Conservation (phyloP, 1,140 invertebrate species). For the Atta cephalotes region DNA sequence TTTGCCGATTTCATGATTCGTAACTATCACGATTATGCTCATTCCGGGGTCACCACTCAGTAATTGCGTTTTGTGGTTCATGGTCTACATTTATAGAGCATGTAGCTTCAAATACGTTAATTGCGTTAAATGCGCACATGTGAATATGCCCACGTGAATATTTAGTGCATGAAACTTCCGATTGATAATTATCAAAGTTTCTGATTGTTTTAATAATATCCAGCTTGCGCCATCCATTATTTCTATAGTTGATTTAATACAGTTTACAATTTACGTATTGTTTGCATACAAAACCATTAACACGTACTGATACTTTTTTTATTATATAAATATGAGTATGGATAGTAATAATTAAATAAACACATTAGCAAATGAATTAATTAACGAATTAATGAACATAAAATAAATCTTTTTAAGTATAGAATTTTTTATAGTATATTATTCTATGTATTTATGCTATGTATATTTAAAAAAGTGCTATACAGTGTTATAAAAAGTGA, state of each 20-base stretch:
- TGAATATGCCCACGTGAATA: conserved; percentile 20
- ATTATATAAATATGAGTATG: neutral
- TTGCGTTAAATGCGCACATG: conserved; percentile 1
- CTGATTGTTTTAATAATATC: conserved; percentile 17
- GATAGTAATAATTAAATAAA: neutral
- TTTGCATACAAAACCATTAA: neutral
- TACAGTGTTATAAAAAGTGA: neutral
- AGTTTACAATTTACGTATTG: neutral
- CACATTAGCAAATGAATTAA: neutral
- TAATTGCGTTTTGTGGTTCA: conserved; percentile 45
- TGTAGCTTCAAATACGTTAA: neutral
- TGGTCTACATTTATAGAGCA: conserved; percentile 24
- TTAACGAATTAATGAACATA: neutral
- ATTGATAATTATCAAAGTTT: conserved; percentile 20
- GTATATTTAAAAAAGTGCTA: neutral
- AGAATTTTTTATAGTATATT: neutral
- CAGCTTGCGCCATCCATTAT: neutral
- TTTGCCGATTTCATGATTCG: neutral
- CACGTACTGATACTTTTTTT: neutral
- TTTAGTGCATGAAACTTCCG: conserved; percentile 33
- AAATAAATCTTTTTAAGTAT: neutral
- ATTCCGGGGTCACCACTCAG: neutral
- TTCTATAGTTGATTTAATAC: neutral
- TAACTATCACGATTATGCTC: conserved; percentile 39
- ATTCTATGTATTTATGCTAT: neutral